Conservation (phyloP, 1,140 invertebrate genomes). For the Apocrypta bakeri region DNA sequence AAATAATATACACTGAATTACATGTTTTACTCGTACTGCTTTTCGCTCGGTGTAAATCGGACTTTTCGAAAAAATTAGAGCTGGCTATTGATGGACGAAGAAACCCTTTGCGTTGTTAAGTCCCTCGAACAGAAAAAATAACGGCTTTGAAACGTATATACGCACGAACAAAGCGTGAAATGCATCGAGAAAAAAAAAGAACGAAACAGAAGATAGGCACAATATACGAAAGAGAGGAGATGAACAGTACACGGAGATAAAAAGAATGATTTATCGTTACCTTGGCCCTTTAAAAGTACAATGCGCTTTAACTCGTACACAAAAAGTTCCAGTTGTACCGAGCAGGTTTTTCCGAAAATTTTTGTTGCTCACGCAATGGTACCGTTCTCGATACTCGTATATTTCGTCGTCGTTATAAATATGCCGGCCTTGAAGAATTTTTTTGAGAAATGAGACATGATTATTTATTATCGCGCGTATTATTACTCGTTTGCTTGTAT, state of each 20-base stretch:
- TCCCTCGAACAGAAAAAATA: slow-evolving; percentile 32
- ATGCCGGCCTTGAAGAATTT: background rate
- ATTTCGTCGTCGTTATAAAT: background rate
- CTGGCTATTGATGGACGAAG: too few species aligned
- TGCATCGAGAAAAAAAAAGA: slow-evolving; percentile 23
- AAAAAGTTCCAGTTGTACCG: too few species aligned
- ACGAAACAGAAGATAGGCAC: background rate
- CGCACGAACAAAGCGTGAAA: slow-evolving; percentile 35
- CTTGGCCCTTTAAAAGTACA: slow-evolving; percentile 21
- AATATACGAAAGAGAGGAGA: slow-evolving; percentile 39
- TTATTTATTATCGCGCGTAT: background rate
- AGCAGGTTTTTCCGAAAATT: slow-evolving; percentile 15
- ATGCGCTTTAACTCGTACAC: slow-evolving; percentile 17
- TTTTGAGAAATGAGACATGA: background rate
- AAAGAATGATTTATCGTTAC: slow-evolving; percentile 50
- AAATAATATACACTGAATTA: too few species aligned
- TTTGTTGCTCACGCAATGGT: background rate
- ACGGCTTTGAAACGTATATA: background rate
- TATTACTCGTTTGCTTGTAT: background rate
- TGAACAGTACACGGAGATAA: slow-evolving; percentile 33
- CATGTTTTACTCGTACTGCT: too few species aligned
- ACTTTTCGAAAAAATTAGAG: too few species aligned
- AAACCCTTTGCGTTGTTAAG: background rate
- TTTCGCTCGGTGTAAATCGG: too few species aligned
- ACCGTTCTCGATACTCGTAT: background rate